phyloP scores from a whole-genome alignment of 2,113 vertebrate species.

The Pollachius pollachius region DNA sequence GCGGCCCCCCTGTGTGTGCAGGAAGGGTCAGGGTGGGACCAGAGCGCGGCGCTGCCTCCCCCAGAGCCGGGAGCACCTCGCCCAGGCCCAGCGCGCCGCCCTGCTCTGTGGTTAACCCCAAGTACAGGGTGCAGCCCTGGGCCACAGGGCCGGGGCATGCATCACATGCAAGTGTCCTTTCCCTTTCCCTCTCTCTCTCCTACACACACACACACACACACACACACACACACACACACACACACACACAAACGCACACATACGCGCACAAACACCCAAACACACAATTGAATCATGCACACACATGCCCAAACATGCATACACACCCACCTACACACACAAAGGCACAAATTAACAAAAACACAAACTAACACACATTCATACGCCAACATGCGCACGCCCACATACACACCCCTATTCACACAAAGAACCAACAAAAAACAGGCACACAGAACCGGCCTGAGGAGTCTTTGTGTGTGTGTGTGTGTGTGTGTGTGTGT shows the following conservation, averaged over 20 bases:
- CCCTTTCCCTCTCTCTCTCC: not conserved
- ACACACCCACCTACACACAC: not conserved
- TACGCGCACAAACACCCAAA: not conserved
- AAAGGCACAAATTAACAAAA: not conserved
- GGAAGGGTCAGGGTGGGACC: constrained; percentile 21
- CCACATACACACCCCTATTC: not conserved
- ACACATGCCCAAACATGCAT: not conserved
- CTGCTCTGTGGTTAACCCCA: constrained; percentile 64
- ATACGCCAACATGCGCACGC: constrained; percentile 3
- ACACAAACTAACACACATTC: not conserved
- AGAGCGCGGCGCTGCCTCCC: too few species aligned
- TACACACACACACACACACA: not conserved
- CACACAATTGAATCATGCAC: not conserved
- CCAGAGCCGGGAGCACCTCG: constrained; percentile 38
- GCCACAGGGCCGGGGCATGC: constrained; percentile 9
- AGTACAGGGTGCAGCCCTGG: constrained; percentile 47
- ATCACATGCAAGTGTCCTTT: not conserved
- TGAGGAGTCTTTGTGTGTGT: too few species aligned
- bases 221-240: not conserved
- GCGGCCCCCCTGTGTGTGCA: too few species aligned
- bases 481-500: too few species aligned
- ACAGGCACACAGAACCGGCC: too few species aligned
- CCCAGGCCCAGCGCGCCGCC: constrained; percentile 62
- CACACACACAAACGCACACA: not conserved
- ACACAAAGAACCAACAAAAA: too few species aligned